Evolutionary conservation across 2,888 invertebrate genomes (phyloP), one percentile per base, ranked within the genome.

Genomic region (Phyto melanocephala): DNA sequence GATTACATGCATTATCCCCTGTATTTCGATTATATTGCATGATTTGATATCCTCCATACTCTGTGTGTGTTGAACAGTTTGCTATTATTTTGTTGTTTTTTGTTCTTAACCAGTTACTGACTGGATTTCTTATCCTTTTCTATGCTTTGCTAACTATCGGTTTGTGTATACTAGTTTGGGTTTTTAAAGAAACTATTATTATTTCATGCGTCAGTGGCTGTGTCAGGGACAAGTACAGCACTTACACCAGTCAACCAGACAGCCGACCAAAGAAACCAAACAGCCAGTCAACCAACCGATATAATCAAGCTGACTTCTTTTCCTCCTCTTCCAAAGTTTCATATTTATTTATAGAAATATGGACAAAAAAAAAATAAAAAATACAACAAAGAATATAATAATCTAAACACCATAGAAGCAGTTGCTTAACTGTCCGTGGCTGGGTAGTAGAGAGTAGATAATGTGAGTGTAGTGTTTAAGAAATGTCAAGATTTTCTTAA

Each of bases 1-100:
- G 85, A 84, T 85, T 85, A 85, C 84, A 85, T 81, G 77, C 75
- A 80, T 85, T 85, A 84, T 85, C 80, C 81, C 62, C 65, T 79
- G 82, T 81, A 67, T 75, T 82, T 75, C 60, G 75, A 75, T 82
- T 76, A 82, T 56, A 67, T 82, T 76, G 58, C 60, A 75, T 65
- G 81, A 78, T 68, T 24, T 78, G 81, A 77, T 63, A 77, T 78
- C 68, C 63, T 28, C 6, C 28, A 28, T 28, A 3, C 28, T 28
- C 28, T 63, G 74, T 52, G 58, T 52, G 50, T 33, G 6, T 67
- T 52, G 15, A 22, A 47, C 58, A 15, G 15, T 47, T 33, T 60
- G 52, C 35, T 52, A 22, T 45, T 68, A 65, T 42, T n/a, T n/a
- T 70, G 24, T 80, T 81, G 24, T 42, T 50, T 63, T 56, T 6